A percentile compares a stretch with the other conserved stretches of the same genome.
These are phyloP conservation scores for Tribolium freemani DNA, from an alignment of 2,888 invertebrate species.

Conservation along the genomic window DNA sequence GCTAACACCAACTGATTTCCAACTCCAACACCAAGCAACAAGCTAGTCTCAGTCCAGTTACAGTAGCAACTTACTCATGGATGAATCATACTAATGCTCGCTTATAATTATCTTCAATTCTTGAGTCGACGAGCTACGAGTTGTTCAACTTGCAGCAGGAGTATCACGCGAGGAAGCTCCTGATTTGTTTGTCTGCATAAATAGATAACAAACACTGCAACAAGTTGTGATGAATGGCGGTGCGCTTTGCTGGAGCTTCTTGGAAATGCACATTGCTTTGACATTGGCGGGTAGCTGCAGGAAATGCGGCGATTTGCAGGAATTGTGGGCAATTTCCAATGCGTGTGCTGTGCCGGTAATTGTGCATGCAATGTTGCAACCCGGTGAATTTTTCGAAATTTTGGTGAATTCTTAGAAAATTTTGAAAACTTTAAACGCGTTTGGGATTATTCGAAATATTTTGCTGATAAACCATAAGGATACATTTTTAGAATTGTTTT, in stretches of 20 bases:
- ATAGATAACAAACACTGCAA: not conserved
- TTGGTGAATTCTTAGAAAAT: too few species aligned
- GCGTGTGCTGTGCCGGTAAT: slow-evolving; percentile 1
- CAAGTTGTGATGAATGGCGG: slow-evolving; percentile 10
- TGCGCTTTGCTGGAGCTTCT: slow-evolving; percentile 12
- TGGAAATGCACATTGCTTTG: slow-evolving; percentile 19
- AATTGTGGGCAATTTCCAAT: not conserved
- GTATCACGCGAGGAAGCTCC: slow-evolving; percentile 24
- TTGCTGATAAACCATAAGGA: too few species aligned
- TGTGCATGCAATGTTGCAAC: not conserved
- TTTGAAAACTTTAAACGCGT: too few species aligned
- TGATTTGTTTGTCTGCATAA: slow-evolving; percentile 33
- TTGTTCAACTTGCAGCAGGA: slow-evolving; percentile 23
- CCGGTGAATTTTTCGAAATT: too few species aligned
- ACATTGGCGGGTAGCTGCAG: slow-evolving; percentile 10
- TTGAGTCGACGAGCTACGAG: slow-evolving; percentile 25
- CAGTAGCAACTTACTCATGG: slow-evolving; percentile 53
- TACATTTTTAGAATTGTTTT: too few species aligned
- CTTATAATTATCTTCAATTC: slow-evolving; percentile 43
- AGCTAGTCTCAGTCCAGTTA: slow-evolving; percentile 23
- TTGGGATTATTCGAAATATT: too few species aligned
- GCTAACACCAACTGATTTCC: slow-evolving; percentile 38
- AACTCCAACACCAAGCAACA: slow-evolving; percentile 7
- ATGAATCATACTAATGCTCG: slow-evolving; percentile 54
- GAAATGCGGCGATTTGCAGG: not conserved